These are phyloP conservation scores for Eulemur rubriventer DNA, from an alignment of 2,797 vertebrate species.

Conservation along the genomic window DNA sequence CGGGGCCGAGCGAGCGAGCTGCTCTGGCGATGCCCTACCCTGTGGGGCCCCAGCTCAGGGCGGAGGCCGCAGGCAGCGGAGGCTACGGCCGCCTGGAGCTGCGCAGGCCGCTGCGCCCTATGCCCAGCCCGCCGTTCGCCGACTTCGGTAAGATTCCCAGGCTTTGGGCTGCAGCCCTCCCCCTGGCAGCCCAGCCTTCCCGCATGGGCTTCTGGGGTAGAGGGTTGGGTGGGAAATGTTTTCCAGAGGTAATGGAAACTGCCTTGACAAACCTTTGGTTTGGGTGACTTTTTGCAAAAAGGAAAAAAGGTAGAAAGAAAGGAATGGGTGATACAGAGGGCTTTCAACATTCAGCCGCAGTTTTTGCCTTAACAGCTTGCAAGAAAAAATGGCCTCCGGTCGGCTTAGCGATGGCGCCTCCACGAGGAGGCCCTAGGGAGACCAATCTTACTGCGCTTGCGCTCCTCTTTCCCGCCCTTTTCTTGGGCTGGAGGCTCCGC, in stretches of 20 bases:
- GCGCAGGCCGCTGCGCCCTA: not conserved
- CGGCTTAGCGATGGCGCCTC: fast-evolving
- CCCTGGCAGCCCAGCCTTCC: not conserved
- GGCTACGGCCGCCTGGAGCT: not conserved
- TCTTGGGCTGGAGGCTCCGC: not conserved
- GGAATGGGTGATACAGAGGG: not conserved
- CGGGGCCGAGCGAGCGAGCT: not conserved
- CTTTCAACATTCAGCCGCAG: not conserved
- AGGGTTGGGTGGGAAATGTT: too few species aligned
- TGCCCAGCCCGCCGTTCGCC: constrained; percentile 64
- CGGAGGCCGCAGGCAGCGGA: not conserved
- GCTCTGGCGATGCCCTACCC: not conserved
- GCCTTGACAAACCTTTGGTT: not conserved
- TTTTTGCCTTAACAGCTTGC: not conserved
- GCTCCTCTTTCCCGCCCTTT: not conserved
- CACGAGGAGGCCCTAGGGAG: fast-evolving
- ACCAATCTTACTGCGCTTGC: not conserved
- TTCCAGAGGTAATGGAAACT: not conserved
- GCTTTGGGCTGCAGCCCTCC: not conserved
- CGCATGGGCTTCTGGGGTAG: fast-evolving
- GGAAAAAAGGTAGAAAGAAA: not conserved
- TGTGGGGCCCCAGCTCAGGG: not conserved
- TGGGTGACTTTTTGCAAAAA: not conserved
- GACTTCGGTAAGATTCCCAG: constrained; percentile 81
- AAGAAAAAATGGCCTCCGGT: constrained; percentile 42